phyloP scores from a whole-genome alignment of 2,113 vertebrate genomes.

The Grallaria varia region DNA sequence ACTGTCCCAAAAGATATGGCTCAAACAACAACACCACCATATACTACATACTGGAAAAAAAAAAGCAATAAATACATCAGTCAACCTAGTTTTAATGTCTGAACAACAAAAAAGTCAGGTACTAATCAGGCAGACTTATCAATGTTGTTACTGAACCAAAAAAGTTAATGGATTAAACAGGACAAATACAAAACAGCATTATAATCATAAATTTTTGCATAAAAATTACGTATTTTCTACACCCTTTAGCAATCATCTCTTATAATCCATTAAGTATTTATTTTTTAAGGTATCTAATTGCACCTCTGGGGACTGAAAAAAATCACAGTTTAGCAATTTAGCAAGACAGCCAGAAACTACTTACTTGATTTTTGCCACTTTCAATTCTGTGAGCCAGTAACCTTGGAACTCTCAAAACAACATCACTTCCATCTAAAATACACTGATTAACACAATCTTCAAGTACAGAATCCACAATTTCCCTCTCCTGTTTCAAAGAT shows the following conservation, averaged over 20 bases:
- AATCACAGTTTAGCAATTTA: neutral
- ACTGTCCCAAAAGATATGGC: neutral
- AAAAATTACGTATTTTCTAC: neutral
- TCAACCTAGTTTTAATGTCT: neutral
- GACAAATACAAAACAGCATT: neutral
- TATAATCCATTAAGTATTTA: neutral
- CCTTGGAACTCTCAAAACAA: slow-evolving; percentile 73
- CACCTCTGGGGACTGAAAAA: neutral
- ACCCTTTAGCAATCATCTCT: neutral
- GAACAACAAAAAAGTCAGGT: neutral
- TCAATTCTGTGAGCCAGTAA: slow-evolving; percentile 76
- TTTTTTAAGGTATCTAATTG: neutral
- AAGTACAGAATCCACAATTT: slow-evolving; percentile 78
- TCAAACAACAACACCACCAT: neutral
- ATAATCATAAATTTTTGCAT: neutral
- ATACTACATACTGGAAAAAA: neutral
- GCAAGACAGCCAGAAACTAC: neutral
- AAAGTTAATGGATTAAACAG: neutral
- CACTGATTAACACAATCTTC: slow-evolving; percentile 61
- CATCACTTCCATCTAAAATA: slow-evolving; percentile 76
- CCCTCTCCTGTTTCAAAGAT: slow-evolving; percentile 74
- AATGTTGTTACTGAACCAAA: neutral
- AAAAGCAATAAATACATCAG: neutral
- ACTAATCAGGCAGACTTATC: neutral
- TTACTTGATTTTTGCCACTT: slow-evolving; percentile 66